Conservation (phyloP, 2,888 invertebrate species). For the Thecocarcelia acutangulata region DNA sequence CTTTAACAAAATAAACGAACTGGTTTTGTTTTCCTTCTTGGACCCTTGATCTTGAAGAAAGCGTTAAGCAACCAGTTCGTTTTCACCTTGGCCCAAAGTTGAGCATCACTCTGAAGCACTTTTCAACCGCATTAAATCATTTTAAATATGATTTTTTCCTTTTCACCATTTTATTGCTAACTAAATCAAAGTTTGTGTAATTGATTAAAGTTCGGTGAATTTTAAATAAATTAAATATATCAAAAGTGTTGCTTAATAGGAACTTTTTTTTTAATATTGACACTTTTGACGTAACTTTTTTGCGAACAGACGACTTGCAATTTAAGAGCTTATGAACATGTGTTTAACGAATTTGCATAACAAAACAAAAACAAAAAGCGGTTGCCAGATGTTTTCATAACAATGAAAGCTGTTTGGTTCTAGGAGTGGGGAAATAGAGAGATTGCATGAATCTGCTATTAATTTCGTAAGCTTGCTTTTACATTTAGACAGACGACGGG, state of each 20-base stretch:
- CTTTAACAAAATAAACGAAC: background rate
- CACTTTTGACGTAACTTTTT: constrained; percentile 68
- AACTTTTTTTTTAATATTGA: constrained; percentile 47
- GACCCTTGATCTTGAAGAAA: background rate
- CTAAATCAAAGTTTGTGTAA: constrained; percentile 18
- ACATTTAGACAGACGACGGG: too few species aligned
- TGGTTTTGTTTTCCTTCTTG: background rate
- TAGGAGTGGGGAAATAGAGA: too few species aligned
- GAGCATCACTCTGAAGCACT: constrained; percentile 7
- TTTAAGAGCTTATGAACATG: constrained; percentile 42
- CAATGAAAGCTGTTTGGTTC: background rate
- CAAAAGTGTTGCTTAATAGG: constrained; percentile 61
- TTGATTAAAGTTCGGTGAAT: background rate
- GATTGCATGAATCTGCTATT: too few species aligned
- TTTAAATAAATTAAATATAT: constrained; percentile 34
- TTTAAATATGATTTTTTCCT: constrained; percentile 6
- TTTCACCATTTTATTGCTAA: constrained; percentile 20
- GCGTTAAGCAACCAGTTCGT: constrained; percentile 12
- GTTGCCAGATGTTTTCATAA: constrained; percentile 7
- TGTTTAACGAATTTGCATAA: constrained; percentile 53
- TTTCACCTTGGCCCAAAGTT: constrained; percentile 45
- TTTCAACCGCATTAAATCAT: background rate
- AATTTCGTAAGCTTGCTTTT: too few species aligned
- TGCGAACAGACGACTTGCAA: constrained; percentile 44
- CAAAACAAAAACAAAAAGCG: constrained; percentile 49